Evolutionary conservation across 1,140 invertebrate species (phyloP).

Genomic region (Eumaeus atala): DNA sequence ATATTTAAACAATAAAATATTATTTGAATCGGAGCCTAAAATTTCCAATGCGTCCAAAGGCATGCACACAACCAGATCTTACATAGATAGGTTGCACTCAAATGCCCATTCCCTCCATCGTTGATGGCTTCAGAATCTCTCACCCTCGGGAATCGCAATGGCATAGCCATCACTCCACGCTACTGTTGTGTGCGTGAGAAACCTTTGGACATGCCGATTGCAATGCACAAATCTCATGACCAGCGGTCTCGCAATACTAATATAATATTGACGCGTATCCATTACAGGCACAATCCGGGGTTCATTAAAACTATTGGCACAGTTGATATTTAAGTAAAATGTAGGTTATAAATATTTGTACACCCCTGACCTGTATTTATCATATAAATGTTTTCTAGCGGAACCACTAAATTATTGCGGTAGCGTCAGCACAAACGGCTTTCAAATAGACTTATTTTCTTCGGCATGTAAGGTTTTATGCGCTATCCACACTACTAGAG

Average conservation of each 20-base stretch:
- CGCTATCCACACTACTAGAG: neutral
- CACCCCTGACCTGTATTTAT: constrained; percentile 4
- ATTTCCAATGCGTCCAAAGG: no score
- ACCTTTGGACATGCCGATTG: no score
- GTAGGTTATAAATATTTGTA: constrained; percentile 10
- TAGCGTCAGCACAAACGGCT: constrained; percentile 3
- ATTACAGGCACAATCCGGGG: neutral
- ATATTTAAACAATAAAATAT: no score
- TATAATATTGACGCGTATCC: neutral
- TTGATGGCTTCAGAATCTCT: no score
- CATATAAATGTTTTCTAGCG: constrained; percentile 3
- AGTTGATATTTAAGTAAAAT: neutral
- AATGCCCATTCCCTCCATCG: no score
- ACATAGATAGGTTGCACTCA: no score
- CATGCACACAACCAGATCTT: no score
- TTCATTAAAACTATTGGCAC: constrained; percentile 7
- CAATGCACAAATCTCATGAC: no score
- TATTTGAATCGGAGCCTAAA: no score
- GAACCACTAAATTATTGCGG: neutral
- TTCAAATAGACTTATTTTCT: neutral
- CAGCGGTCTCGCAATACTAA: neutral
- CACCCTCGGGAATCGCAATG: no score
- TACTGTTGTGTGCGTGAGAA: no score
- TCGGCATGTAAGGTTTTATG: neutral
- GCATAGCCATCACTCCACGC: no score